Evolutionary conservation across 2,888 invertebrate species (phyloP), one percentile per base, ranked within the genome.

Genomic region (Gasteruption jaculator): DNA sequence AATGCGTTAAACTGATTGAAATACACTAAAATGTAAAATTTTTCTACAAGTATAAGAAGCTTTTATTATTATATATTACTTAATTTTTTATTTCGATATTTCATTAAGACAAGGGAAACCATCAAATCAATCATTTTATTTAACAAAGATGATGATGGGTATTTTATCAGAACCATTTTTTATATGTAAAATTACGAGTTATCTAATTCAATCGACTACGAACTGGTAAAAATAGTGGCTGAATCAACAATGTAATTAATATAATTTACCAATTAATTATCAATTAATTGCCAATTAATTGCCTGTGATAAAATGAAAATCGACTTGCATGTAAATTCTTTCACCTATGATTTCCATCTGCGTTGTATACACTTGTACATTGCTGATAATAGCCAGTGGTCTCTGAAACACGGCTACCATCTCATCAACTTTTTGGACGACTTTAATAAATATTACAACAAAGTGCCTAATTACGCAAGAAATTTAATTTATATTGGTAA

Each of bases 301-400:
- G 80, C 81, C 59, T 79, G 80, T 56, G 85, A 85, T 61, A 78
- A 80, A 60, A 79, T 84, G 45, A 84, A 83, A 64, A 77, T 82
- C 45, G 73, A 79, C 45, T 83, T 85, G 74, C 86, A 86, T 66
- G 72, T 85, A 38, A 86, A 86, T 68, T 86, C 86, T 3, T 86
- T 86, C 62, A 82, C 85, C 0, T 85, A 85, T 56, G 86, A 86
- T 69, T 86, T 83, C 65, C 86, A 86, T 64, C 69, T 86, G 43
- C 74, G 85, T 24, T 79, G 78, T 43, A 76, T 85, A 38, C 80
- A 81, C 58, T 76, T 78, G 8, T 84, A 83, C 57, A 76, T 85
- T 38, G 76, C 79, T 37, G 79, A 78, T 32, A 74, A 73, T 42
- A 71, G 74, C 29, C 66, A 69, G 16, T 65, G 74, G 50, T 71